Conservation (phyloP, 2,888 invertebrate genomes). For the Ennomos fuscantarius region DNA sequence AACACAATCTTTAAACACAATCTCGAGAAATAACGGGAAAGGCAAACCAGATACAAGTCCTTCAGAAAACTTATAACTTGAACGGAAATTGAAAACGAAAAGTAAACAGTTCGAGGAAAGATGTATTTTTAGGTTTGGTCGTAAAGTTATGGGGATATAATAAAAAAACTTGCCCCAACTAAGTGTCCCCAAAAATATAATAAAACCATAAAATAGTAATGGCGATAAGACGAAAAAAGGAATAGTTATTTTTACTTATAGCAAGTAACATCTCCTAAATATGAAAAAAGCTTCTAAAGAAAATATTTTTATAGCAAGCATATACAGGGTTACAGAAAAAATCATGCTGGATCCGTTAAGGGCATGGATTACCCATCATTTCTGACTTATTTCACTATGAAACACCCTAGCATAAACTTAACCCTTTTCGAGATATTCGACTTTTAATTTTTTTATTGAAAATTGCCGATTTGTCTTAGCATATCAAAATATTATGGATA, state of each 20-base stretch:
- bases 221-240: conserved; percentile 1
- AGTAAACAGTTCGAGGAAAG: conserved; percentile 38
- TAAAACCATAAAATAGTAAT: conserved; percentile 23
- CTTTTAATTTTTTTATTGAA: too few relatives aligned
- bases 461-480: too few relatives aligned
- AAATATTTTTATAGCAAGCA: too few relatives aligned
- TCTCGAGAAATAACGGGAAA: conserved; percentile 28
- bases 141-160: conserved; percentile 32
- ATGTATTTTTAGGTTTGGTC: conserved; percentile 40
- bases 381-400: too few relatives aligned
- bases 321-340: too few relatives aligned
- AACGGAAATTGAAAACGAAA: conserved; percentile 61
- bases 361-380: too few relatives aligned
- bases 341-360: too few relatives aligned
- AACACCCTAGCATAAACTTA: too few relatives aligned
- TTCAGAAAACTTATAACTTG: conserved; percentile 39
- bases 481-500: too few relatives aligned
- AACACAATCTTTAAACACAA: conserved; percentile 24
- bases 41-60: conserved; percentile 43
- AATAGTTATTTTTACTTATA: conserved; percentile 3
- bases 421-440: too few relatives aligned
- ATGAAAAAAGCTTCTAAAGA: too few relatives aligned
- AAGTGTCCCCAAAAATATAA: conserved; percentile 20
- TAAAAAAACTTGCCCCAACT: conserved; percentile 20
- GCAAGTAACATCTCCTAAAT: background rate